phyloP scores from a whole-genome alignment of 2,888 invertebrate genomes.

The Mesorhabditis belari region DNA sequence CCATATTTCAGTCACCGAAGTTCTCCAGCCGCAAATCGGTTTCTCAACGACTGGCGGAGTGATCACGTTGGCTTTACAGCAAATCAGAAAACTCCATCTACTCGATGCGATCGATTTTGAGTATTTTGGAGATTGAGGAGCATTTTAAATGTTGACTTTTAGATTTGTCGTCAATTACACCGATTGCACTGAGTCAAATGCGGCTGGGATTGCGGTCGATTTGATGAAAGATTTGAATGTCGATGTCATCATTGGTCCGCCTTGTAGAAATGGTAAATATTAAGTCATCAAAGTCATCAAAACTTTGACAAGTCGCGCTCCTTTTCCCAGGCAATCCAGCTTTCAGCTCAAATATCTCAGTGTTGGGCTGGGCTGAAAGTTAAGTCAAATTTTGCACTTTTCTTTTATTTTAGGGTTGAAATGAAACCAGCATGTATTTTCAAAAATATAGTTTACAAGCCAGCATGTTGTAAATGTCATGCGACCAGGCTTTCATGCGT shows the following conservation, averaged over 20 bases:
- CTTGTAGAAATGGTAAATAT: slow-evolving; percentile 31
- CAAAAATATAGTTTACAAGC: too few relatives aligned
- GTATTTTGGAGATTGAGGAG: neutral
- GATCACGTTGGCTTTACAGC: neutral
- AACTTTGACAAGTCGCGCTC: too few relatives aligned
- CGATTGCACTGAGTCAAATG: slow-evolving; percentile 30
- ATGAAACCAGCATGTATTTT: too few relatives aligned
- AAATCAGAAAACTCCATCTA: neutral
- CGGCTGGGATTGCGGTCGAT: slow-evolving; percentile 24
- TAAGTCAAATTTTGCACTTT: too few relatives aligned
- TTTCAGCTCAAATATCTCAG: too few relatives aligned
- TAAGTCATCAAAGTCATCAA: too few relatives aligned
- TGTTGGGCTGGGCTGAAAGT: too few relatives aligned
- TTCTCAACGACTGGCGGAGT: neutral
- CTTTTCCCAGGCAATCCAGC: too few relatives aligned
- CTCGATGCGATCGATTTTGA: neutral
- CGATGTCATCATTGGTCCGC: slow-evolving; percentile 36
- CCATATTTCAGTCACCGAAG: neutral
- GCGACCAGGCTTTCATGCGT: too few relatives aligned
- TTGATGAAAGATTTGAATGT: slow-evolving; percentile 16
- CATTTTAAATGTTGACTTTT: neutral
- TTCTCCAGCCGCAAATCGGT: neutral
- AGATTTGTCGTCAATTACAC: slow-evolving; percentile 15
- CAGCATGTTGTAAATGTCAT: too few relatives aligned
- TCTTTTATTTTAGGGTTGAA: too few relatives aligned